Conservation (phyloP, 2,888 invertebrate species). For the Yponomeuta plumbellus region DNA sequence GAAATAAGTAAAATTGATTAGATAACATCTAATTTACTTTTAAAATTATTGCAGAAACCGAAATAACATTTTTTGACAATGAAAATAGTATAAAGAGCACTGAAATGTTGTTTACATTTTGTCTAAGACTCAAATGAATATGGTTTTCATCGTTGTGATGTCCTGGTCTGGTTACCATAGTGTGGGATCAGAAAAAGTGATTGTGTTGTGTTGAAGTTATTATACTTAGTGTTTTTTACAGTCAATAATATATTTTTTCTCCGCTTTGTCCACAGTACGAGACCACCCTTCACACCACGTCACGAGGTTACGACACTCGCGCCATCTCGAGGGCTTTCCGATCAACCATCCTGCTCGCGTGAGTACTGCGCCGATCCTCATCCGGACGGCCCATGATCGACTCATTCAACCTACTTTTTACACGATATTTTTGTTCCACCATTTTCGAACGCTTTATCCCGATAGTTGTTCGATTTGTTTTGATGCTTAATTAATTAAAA, state of each 20-base stretch:
- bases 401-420: not conserved
- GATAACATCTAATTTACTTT: too few relatives aligned
- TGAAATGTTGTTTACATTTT: too few relatives aligned
- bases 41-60: too few relatives aligned
- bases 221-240: too few relatives aligned
- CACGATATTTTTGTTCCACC: not conserved
- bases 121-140: too few relatives aligned
- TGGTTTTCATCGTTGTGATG: too few relatives aligned
- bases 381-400: not conserved
- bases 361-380: slow-evolving; percentile 35
- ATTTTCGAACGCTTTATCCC: slow-evolving; percentile 6
- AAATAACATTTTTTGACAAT: too few relatives aligned
- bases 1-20: too few relatives aligned
- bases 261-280: slow-evolving; percentile 49
- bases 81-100: too few relatives aligned
- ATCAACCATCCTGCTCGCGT: slow-evolving; percentile 57
- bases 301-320: slow-evolving; percentile 62
- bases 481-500: slow-evolving; percentile 7
- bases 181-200: too few relatives aligned
- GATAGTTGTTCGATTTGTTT: slow-evolving; percentile 11
- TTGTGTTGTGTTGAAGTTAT: too few relatives aligned
- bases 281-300: slow-evolving; percentile 61
- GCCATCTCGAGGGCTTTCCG: slow-evolving; percentile 55
- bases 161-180: too few relatives aligned
- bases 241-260: slow-evolving; percentile 10